Evolutionary conservation across 2,113 vertebrate species (phyloP), one percentile per base, ranked within the genome.

Genomic region (Aspiorhynchus laticeps): DNA sequence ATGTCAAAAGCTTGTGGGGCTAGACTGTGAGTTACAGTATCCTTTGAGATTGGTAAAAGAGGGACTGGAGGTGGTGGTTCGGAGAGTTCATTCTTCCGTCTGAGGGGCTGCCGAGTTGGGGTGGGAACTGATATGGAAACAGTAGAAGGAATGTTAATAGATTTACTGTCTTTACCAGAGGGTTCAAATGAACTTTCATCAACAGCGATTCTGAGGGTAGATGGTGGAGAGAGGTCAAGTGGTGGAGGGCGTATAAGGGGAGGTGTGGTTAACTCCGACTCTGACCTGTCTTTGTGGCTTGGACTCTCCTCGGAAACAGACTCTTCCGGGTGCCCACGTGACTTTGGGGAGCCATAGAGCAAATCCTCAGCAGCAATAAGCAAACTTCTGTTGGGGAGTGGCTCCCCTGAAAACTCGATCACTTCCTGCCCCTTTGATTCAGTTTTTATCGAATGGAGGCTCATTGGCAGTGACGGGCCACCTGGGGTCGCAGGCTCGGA

Each of bases 1-100:
- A 99, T 94, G 93, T 99, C 97, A 91, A 98, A 97, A 7, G 96
- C 88, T 81, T 90, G 92, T 51, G 95, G 91, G 3, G 91, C 56
- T 17, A 93, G 83, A 79, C 78, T 90, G 8, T 67, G 79, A 28
- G 90, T 71, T 69, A 90, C 92, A 87, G 92, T 88, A 12, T 98
- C 97, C 92, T 95, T 97, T 31, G 93, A 28, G 63, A 91, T 92
- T 26, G 87, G 85, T 0, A 91, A 90, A n/a, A 91, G 85, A 84
- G 90, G 46, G 26, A 63, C 8, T 14, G 80, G 15, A 65, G 93
- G 63, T 26, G 86, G 78, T 74, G 91, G 93, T 61, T 93, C 96
- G 21, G 95, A 94, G 24, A 95, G 80, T 43, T 97, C 96, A 21
- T 95, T 98, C 89, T 97, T 97, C 43, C 94, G 93, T 87, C 96